Base-by-base conservation (phyloP, 2,888 invertebrate genomes). In the Sipha maydis region DNA sequence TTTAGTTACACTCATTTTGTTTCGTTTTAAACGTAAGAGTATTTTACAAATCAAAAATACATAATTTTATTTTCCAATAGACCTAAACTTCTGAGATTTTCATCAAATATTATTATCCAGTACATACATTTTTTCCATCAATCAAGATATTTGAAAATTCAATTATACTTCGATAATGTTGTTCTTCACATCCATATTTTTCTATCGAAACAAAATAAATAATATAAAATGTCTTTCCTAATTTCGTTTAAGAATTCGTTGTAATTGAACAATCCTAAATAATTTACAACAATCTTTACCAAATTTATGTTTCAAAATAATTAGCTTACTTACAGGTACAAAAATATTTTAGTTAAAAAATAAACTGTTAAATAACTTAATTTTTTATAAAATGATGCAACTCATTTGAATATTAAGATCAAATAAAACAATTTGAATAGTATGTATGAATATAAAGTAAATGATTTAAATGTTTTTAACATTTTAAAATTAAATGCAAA, bases 91-190 rank as follows among this genome's bases (percentile, higher is more conserved):
- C 21, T 9, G 25, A 61, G 21, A 61, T 61, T n/a, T 69, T 25
- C 28, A 69, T 69, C 28, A 28, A n/a, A 69, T n/a, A 28, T 11
- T 28, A 69, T 28, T 69, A n/a, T 69, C 14, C 17, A 38, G 11
- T 14, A 41, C 61, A 17, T 14, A 41, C 28, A 41, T 82, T 82
- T 41, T 38, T 19, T 41, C 71, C 54, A 83, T 83, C 71, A 71
- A 83, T 83, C 83, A 54, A 48, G 25, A 54, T 25, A 54, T 25
- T 31, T 83, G 67, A 69, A 41, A 82, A 69, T 38, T 41, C 31
- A 82, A 82, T 41, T 19, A 14, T 69, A 48, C 14, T 8, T 25
- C 25, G 31, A 9, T 71, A 48, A 83, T 73, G 0, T 28, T 69
- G 28, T 71, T 48, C 71, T 17, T 14, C 34, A 54, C 54, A 83